These are phyloP conservation scores for Bombus waltoni DNA, from an alignment of 1,140 invertebrate genomes.

Conservation along the genomic window DNA sequence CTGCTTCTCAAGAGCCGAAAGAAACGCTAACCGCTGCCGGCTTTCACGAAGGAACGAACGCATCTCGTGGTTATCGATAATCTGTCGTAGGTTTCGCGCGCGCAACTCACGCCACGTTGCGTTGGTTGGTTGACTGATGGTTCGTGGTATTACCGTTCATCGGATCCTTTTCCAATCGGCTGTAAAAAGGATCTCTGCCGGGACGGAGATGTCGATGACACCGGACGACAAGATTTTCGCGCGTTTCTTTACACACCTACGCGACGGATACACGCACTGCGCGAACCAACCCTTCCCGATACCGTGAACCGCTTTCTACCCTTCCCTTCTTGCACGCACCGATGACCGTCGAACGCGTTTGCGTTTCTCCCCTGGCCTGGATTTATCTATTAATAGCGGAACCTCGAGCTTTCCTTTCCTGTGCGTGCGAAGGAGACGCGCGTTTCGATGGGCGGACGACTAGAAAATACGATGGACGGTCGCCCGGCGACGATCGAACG, in stretches of 20 bases:
- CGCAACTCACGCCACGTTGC: neutral
- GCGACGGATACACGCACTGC: constrained; percentile 3
- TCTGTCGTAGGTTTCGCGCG: neutral
- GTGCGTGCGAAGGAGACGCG: constrained; percentile 26
- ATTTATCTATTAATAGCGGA: constrained; percentile 75
- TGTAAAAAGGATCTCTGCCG: neutral
- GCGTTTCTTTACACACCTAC: constrained; percentile 30
- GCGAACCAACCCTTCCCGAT: constrained; percentile 43
- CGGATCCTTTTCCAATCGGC: neutral
- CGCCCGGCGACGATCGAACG: neutral
- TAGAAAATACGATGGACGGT: constrained; percentile 14
- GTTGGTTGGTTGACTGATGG: neutral
- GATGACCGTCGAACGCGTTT: constrained; percentile 58
- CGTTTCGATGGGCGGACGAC: constrained; percentile 21
- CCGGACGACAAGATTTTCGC: constrained; percentile 42
- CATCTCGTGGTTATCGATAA: neutral
- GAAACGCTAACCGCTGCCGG: no score
- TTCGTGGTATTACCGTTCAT: neutral
- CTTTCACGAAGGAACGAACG: neutral
- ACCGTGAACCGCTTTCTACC: constrained; percentile 57
- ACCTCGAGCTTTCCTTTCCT: constrained; percentile 52
- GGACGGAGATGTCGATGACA: constrained; percentile 26
- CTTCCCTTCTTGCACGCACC: constrained; percentile 66
- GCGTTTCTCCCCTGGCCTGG: constrained; percentile 67
- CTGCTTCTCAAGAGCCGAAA: neutral